Conservation (phyloP, 1,140 invertebrate species). For the Oscheius sp. region DNA sequence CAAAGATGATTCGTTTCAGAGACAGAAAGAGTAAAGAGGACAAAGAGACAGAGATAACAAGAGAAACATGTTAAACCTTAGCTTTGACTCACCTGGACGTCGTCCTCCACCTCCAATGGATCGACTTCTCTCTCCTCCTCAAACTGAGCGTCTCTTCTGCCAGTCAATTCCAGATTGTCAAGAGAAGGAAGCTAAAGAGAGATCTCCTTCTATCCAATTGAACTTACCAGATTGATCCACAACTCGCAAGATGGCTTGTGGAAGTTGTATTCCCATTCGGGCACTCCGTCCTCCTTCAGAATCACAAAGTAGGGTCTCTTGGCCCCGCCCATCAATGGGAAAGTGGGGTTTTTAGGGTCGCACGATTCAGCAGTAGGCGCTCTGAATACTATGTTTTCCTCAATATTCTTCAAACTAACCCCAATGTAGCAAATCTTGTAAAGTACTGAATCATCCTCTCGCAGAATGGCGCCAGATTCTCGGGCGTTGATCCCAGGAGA, state of each 20-base stretch:
- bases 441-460: neutral
- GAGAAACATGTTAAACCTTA: neutral
- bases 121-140: constrained; percentile 1
- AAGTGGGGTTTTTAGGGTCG: constrained; percentile 1
- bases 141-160: neutral
- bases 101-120: neutral
- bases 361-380: neutral
- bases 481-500: neutral
- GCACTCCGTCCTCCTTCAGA: neutral
- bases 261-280: neutral
- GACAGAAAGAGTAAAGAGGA: too few relatives aligned
- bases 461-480: neutral
- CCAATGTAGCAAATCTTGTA: neutral
- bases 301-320: neutral
- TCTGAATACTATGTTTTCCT: neutral
- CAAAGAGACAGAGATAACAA: too few relatives aligned
- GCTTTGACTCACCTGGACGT: neutral
- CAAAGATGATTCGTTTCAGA: too few relatives aligned
- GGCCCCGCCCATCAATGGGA: neutral
- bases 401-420: neutral
- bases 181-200: neutral
- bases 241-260: neutral
- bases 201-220: neutral
- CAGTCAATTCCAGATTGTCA: neutral
- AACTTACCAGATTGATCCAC: neutral